Base-by-base conservation (phyloP, 2,113 vertebrate genomes). In the Stigmatopora argus region DNA sequence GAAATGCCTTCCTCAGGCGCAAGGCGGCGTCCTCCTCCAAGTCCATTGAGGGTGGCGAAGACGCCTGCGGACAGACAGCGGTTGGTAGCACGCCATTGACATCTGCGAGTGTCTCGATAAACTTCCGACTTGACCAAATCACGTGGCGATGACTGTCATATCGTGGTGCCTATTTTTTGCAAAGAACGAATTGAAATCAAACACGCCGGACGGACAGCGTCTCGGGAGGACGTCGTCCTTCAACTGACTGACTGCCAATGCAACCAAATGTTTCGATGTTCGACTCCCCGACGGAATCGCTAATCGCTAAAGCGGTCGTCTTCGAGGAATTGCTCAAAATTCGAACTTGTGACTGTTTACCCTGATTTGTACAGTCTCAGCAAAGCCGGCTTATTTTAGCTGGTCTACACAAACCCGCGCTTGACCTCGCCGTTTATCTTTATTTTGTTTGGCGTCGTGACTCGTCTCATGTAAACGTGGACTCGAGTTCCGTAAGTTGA, bases 1-100 rank as follows among this genome's bases (percentile, higher is more conserved):
- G 67, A 97, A 97, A 85, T 98, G 96, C 89, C 73, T 94, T 88
- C 95, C 96, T 65, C 93, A 92, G 71, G 78, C 88, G 74, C 74
- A 91, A 75, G 87, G 81, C 41, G 92, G 95, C 72, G 93, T 98
- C 45, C 92, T 92, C 2, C 82, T 98, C 79, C 90, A 95, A 88
- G 86, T 94, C 62, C 83, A 90, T 55, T 95, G 83, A 93, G 67
- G 70, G 41, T n/a, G 56, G 41, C n/a, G 62, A 75, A 34, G 48
- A 67, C 61, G 56, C 58, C 18, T 59, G 34, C 45, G 21, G 35
- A 74, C 51, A 65, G 51, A 61, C 14, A 55, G 34, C 65, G 63
- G 72, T 80, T 72, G 74, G 66, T 70, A 61, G 66, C 52, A 76
- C 73, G 60, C 55, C 61, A 35, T 55, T 18, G 62, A 62, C 57